A percentile compares a stretch with the other conserved stretches of the same genome.
phyloP scores from a whole-genome alignment of 1,140 invertebrate genomes.

The Drosophila ironensis region DNA sequence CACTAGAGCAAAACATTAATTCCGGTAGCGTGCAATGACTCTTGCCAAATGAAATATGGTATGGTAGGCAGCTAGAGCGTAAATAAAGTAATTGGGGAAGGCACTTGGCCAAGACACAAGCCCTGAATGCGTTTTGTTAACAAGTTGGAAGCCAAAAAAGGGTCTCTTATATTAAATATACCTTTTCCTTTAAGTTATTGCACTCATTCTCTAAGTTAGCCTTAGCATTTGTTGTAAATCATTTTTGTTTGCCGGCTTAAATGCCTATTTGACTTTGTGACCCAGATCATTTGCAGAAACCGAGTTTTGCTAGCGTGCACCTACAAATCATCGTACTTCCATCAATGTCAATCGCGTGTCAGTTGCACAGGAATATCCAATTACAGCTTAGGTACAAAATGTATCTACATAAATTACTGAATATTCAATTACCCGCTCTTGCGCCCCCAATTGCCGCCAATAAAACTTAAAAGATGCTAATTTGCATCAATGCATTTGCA shows the following conservation, averaged over 20 bases:
- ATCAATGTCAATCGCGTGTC: background rate
- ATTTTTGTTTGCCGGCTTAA: too few relatives aligned
- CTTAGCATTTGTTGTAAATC: too few relatives aligned
- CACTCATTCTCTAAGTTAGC: too few relatives aligned
- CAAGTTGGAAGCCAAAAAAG: too few relatives aligned
- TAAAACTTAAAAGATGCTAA: background rate
- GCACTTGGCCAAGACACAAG: background rate
- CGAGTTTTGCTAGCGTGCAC: background rate
- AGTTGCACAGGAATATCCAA: background rate
- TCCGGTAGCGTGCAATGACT: slow-evolving; percentile 39
- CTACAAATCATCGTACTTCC: background rate
- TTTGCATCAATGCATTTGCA: background rate
- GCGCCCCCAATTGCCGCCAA: background rate
- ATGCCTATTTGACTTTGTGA: background rate
- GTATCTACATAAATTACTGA: background rate
- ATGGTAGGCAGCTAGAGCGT: slow-evolving; percentile 13
- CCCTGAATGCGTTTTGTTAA: background rate
- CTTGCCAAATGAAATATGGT: slow-evolving; percentile 11
- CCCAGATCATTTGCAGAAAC: background rate
- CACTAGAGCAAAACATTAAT: slow-evolving; percentile 32
- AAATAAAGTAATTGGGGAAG: slow-evolving; percentile 5
- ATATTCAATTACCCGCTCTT: background rate
- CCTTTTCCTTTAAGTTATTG: too few relatives aligned
- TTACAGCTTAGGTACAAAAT: background rate
- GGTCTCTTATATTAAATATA: too few relatives aligned